Base-by-base conservation (phyloP, 2,113 vertebrate genomes). In the Anoura caudifer region DNA sequence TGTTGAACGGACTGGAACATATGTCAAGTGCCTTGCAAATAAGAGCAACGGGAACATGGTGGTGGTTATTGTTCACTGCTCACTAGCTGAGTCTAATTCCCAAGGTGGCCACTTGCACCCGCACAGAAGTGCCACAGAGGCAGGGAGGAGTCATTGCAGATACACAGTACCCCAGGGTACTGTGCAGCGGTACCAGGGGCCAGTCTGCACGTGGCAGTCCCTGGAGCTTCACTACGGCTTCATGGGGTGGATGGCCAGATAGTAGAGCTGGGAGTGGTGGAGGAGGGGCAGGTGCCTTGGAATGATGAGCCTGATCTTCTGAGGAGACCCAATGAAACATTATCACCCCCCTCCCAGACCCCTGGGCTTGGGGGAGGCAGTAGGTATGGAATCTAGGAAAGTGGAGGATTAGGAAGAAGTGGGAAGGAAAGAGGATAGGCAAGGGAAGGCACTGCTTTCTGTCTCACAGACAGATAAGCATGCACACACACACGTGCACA, bases 391-490 rank as follows among this genome's bases (percentile, higher is more conserved):
- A 90, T 90, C 38, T 67, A 86, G 93, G 85, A 94, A 75, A 75
- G 9, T 63, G 75, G 87, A 86, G 72, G 77, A 83, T 50, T 75
- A 38, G 87, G 79, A 96, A 96, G 81, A 94, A 75, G 92, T 90
- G 91, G 92, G 50, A 76, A 95, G 82, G 94, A 94, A 87, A 86
- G 82, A 89, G 50, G 81, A 92, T 59, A 95, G 86, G 91, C 72
- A 95, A 86, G 88, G 92, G 72, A 94, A 93, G 80, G 82, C 45
- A 90, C 94, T 75, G 67, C n/a, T 94, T 67, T 95, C 82, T 85
- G 88, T 31, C 28, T 22, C 54, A 85, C 81, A 94, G 65, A 67
- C 85, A 94, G n/a, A 81, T 47, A 65, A 13, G 33, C 65, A 24
- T 20, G 0, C 63, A 24, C 77, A 70, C 63, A 47, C 28, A 24